Percentiles rank a stretch among this genome's conserved stretches.
These are phyloP conservation scores for Alethe castanea DNA, from an alignment of 2,113 vertebrate genomes.

Conservation along the genomic window DNA sequence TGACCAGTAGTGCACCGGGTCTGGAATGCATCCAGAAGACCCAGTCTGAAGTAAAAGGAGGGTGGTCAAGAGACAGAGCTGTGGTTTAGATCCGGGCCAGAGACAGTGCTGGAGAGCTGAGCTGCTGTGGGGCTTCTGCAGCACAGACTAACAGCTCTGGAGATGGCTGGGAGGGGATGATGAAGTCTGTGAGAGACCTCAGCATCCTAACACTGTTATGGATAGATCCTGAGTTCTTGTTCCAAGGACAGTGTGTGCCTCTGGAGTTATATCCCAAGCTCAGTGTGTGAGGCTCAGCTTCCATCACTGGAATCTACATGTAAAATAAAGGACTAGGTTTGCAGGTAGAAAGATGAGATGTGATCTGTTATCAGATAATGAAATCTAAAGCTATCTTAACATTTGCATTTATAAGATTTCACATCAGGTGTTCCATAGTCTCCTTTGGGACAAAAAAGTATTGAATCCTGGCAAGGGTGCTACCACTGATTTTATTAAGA, in stretches of 20 bases:
- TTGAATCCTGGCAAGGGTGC: not conserved
- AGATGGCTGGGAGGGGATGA: not conserved
- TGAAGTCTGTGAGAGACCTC: not conserved
- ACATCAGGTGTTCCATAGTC: not conserved
- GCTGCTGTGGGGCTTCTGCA: not conserved
- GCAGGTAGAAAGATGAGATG: not conserved
- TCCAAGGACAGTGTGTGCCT: accelerated
- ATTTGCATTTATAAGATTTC: conserved; percentile 12
- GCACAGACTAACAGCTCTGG: not conserved
- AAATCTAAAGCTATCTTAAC: not conserved
- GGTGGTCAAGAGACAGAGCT: not conserved
- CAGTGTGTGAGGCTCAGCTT: not conserved
- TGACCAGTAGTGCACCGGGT: accelerated
- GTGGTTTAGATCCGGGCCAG: not conserved
- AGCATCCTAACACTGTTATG: not conserved
- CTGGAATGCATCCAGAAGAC: not conserved
- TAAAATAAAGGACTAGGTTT: not conserved
- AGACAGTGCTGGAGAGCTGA: accelerated
- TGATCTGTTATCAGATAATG: conserved; percentile 15
- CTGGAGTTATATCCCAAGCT: not conserved
- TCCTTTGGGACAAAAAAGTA: not conserved
- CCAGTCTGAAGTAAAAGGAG: not conserved
- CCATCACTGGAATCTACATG: not conserved
- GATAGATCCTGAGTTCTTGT: not conserved
- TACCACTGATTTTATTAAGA: not conserved